phyloP scores from a whole-genome alignment of 2,888 invertebrate species.

The Tinea semifulvella region DNA sequence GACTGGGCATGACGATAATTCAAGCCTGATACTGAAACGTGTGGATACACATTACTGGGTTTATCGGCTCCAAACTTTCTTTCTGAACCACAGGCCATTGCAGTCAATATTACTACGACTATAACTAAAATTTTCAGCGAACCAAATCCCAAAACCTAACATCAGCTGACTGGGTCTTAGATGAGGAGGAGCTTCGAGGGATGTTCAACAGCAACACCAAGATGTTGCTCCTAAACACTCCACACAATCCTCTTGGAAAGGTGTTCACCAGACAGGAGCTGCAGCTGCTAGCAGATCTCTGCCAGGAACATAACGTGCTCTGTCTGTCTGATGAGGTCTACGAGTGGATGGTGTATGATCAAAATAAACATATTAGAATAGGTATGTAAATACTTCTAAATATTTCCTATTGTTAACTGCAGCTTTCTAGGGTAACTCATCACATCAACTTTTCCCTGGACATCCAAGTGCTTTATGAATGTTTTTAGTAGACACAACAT shows the following conservation, averaged over 20 bases:
- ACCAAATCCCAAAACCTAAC: conserved; percentile 48
- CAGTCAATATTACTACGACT: no score
- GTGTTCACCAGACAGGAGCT: conserved; percentile 73
- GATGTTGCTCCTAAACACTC: conserved; percentile 87
- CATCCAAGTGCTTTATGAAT: no score
- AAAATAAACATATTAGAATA: conserved; percentile 80
- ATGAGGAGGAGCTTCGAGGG: conserved; percentile 74
- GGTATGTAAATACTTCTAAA: no score
- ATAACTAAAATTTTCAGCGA: conserved; percentile 5
- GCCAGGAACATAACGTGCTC: conserved; percentile 84
- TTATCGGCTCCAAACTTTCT: no score
- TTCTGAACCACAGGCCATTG: no score
- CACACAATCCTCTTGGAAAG: conserved; percentile 92
- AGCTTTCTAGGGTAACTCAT: no score
- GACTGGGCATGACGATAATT: no score
- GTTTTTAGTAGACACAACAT: no score
- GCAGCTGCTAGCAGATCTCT: conserved; percentile 77
- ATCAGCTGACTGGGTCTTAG: conserved; percentile 83
- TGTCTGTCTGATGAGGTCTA: conserved; percentile 95
- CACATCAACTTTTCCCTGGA: no score
- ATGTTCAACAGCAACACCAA: conserved; percentile 88
- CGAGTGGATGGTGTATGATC: conserved; percentile 89
- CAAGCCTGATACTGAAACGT: no score
- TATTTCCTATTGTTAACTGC: no score
- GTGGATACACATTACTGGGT: no score